Base-by-base conservation (phyloP, 2,113 vertebrate species). In the Hemibagrus wyckioides region DNA sequence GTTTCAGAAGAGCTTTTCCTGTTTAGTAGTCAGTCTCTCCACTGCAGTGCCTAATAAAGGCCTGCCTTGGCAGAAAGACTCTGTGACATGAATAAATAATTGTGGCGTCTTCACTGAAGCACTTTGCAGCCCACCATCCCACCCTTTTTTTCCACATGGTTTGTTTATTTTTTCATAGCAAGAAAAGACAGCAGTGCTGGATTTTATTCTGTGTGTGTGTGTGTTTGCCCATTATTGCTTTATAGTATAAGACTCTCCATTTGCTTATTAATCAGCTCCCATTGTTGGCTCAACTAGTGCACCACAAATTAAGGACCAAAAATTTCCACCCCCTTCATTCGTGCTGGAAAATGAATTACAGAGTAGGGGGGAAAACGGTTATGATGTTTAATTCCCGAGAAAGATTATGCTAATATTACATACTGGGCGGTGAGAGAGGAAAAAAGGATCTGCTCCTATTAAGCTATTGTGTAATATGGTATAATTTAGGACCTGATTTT, bases 21-120 rank as follows among this genome's bases (percentile, higher is more conserved):
- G 86, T 82, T 93, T 91, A 91, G 91, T 89, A 92, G 90, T 94
- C 92, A 69, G 80, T 85, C 87, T 87, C 83, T 81, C 79, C 85
- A 86, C 33, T 85, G 88, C 80, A 0, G 86, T 54, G 77, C 85
- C 90, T 92, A 92, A 92, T 92, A 89, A 90, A 89, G 92, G 71
- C 91, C 93, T 92, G 90, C 90, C 91, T 93, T 92, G 92, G 92
- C 93, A 93, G 92, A 85, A 91, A 87, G 90, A 85, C 61, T 93
- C 89, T 92, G 92, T 90, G 88, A 92, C 93, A 92, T 93, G 90
- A 93, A 91, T 93, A 91, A 94, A 93, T 92, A 92, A 93, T 90
- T 75, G 91, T 89, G 75, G 81, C 85, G 85, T 91, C 89, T 92
- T 90, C 85, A 87, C 82, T 88, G 54, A 90, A 91, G 91, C 90